Conservation (phyloP, 2,888 invertebrate species). For the Drosophila paramelanica region DNA sequence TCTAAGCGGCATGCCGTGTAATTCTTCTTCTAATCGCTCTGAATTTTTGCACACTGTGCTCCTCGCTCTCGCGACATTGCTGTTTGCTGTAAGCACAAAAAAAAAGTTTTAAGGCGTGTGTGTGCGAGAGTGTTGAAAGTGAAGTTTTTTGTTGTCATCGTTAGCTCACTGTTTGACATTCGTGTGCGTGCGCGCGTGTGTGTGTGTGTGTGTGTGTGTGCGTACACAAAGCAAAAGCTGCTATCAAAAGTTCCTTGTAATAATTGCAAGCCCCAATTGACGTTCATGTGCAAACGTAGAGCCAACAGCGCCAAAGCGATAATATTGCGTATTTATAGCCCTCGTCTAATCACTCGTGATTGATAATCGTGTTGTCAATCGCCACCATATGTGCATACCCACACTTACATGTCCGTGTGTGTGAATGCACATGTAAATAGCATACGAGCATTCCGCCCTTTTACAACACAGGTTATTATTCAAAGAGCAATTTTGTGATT, state of each 20-base stretch:
- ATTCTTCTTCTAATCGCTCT: slow-evolving; percentile 78
- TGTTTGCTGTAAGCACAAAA: slow-evolving; percentile 22
- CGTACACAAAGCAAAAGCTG: slow-evolving; percentile 12
- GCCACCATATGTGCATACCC: slow-evolving; percentile 17
- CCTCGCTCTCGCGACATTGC: slow-evolving; percentile 45
- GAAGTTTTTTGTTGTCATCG: slow-evolving; percentile 56
- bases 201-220: background rate
- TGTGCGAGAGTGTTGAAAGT: slow-evolving; percentile 54
- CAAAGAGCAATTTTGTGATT: background rate
- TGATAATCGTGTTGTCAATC: slow-evolving; percentile 71
- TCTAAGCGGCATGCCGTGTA: slow-evolving; percentile 84
- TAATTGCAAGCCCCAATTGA: slow-evolving; percentile 55
- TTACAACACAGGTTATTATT: slow-evolving; percentile 4
- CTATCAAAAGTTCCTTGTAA: slow-evolving; percentile 62
- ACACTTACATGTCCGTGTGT: background rate
- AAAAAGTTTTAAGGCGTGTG: slow-evolving; percentile 4
- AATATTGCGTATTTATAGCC: slow-evolving; percentile 74
- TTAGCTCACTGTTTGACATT: slow-evolving; percentile 22
- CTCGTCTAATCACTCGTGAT: slow-evolving; percentile 70
- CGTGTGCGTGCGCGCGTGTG: background rate
- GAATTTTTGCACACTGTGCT: slow-evolving; percentile 58
- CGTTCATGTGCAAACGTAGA: slow-evolving; percentile 23
- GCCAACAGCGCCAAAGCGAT: slow-evolving; percentile 49
- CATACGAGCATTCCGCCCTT: slow-evolving; percentile 4
- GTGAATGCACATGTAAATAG: background rate